phyloP scores from a whole-genome alignment of 2,113 vertebrate genomes.

The Galeopterus variegatus region DNA sequence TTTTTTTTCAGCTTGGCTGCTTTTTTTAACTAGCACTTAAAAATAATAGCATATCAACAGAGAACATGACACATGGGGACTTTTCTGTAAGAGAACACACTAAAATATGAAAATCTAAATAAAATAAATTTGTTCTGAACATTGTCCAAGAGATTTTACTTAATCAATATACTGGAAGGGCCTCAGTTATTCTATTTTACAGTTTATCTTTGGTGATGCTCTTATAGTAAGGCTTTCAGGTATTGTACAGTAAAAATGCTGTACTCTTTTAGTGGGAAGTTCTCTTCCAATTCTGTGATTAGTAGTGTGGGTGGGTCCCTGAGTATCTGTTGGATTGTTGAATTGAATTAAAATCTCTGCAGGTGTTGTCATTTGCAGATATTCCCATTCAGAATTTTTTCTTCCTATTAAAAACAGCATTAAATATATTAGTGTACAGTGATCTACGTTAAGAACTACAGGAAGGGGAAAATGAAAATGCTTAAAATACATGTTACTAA shows the following conservation, averaged over 20 bases:
- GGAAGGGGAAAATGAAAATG: not conserved
- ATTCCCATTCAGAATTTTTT: not conserved
- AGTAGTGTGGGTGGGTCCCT: not conserved
- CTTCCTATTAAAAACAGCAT: not conserved
- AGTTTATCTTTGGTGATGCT: not conserved
- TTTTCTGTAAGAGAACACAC: constrained; percentile 36
- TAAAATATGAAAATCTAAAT: constrained; percentile 40
- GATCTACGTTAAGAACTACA: not conserved
- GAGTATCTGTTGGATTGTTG: not conserved
- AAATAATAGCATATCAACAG: not conserved
- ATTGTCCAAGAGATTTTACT: constrained; percentile 32
- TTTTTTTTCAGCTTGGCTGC: not conserved
- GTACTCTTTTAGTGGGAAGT: not conserved
- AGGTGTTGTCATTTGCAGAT: not conserved
- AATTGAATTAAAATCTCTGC: constrained; percentile 28
- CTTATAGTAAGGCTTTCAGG: not conserved
- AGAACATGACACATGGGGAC: not conserved
- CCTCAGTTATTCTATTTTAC: not conserved
- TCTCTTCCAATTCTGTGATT: not conserved
- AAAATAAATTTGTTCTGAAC: constrained; percentile 14
- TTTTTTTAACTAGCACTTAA: constrained; percentile 45
- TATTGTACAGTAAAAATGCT: not conserved
- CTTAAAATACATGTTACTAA: not conserved
- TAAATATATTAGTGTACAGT: not conserved
- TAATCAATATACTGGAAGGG: not conserved